Conservation (phyloP, 1,140 invertebrate species). For the Drosophila arawakana region DNA sequence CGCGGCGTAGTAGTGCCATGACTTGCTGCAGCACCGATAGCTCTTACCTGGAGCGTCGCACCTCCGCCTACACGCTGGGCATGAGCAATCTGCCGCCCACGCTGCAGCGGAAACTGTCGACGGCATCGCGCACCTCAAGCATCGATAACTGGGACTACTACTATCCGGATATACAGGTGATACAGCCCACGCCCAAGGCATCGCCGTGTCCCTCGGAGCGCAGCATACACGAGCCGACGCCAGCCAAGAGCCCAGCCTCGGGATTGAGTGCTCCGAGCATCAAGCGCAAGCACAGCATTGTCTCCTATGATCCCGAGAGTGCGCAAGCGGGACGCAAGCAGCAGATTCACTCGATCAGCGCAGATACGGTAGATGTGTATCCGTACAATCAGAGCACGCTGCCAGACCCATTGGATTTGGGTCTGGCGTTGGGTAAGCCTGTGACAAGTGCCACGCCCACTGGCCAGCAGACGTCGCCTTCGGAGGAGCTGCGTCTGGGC, state of each 20-base stretch:
- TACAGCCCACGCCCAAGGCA: slow-evolving; percentile 90
- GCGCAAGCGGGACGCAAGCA: slow-evolving; percentile 76
- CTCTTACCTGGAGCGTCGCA: slow-evolving; percentile 91
- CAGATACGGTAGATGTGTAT: slow-evolving; percentile 80
- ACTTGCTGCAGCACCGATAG: slow-evolving; percentile 93
- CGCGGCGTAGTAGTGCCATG: slow-evolving; percentile 90
- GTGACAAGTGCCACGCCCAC: slow-evolving; percentile 62
- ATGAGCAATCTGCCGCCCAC: slow-evolving; percentile 86
- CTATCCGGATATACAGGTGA: slow-evolving; percentile 91
- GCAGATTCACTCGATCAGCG: slow-evolving; percentile 82
- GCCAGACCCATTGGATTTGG: slow-evolving; percentile 44
- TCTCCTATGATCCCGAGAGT: slow-evolving; percentile 82
- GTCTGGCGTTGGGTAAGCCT: slow-evolving; percentile 55
- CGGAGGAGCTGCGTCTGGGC: slow-evolving; percentile 74
- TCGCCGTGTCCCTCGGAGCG: slow-evolving; percentile 92
- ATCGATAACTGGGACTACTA: slow-evolving; percentile 87
- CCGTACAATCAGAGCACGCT: slow-evolving; percentile 69
- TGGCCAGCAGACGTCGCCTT: slow-evolving; percentile 62
- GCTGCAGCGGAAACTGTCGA: slow-evolving; percentile 77
- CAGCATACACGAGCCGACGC: slow-evolving; percentile 64
- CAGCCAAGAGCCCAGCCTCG: background rate
- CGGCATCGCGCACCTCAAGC: slow-evolving; percentile 84
- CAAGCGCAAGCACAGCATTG: slow-evolving; percentile 80
- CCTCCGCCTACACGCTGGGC: slow-evolving; percentile 90
- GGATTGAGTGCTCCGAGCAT: slow-evolving; percentile 56